Percentiles rank a stretch among this genome's conserved stretches.
These are phyloP conservation scores for Bombycilla garrulus DNA, from an alignment of 2,113 vertebrate species.

Conservation along the genomic window DNA sequence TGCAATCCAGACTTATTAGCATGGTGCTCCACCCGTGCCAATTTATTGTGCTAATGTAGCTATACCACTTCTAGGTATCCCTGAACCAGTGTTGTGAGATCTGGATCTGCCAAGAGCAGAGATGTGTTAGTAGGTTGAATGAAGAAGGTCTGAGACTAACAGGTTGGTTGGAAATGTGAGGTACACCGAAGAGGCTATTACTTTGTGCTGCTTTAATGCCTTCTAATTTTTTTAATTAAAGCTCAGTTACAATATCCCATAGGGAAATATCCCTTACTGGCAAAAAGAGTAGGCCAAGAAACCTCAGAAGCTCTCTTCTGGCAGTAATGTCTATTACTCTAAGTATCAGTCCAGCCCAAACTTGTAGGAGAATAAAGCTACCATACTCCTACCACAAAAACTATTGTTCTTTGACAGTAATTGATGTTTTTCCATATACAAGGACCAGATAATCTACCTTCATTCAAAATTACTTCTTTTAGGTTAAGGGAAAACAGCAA, in stretches of 20 bases:
- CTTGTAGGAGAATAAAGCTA: slow-evolving; percentile 58
- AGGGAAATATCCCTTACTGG: slow-evolving; percentile 35
- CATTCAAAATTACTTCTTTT: slow-evolving; percentile 20
- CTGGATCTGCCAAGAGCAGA: neutral
- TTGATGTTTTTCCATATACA: slow-evolving; percentile 56
- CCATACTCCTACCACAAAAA: slow-evolving; percentile 44
- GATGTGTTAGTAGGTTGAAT: slow-evolving; percentile 13
- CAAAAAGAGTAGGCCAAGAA: slow-evolving; percentile 10
- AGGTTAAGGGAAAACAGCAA: slow-evolving; percentile 12
- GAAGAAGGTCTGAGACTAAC: slow-evolving; percentile 19
- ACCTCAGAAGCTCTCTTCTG: slow-evolving; percentile 39
- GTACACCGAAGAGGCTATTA: slow-evolving; percentile 42
- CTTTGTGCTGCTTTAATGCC: slow-evolving; percentile 56
- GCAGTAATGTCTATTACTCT: slow-evolving; percentile 1
- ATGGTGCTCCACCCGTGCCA: slow-evolving; percentile 14
- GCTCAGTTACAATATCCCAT: neutral
- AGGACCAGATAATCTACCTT: slow-evolving; percentile 48
- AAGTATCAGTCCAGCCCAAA: slow-evolving; percentile 53
- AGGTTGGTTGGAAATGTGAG: slow-evolving; percentile 47
- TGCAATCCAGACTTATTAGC: slow-evolving; percentile 8
- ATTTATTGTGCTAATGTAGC: slow-evolving; percentile 1
- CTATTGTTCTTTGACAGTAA: slow-evolving; percentile 43
- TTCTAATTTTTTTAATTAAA: slow-evolving; percentile 68
- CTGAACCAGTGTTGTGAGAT: neutral
- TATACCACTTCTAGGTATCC: neutral